These are phyloP conservation scores for Poeciliopsis infans DNA, from an alignment of 2,797 vertebrate species.

Conservation along the genomic window DNA sequence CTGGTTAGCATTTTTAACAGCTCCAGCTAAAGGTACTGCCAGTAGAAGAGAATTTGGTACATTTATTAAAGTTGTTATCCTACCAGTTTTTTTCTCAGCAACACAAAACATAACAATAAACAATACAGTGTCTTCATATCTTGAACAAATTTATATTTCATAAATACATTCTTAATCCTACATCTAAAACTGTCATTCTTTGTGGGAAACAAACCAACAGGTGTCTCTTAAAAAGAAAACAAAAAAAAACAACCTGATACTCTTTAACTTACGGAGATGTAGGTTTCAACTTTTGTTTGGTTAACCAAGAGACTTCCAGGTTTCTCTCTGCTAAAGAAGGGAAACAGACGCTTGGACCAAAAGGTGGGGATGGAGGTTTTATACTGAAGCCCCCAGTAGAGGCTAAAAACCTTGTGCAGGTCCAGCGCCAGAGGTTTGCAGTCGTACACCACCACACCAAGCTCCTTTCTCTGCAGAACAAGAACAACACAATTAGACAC, in stretches of 20 bases:
- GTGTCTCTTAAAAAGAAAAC: not conserved
- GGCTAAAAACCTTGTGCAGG: constrained; percentile 86
- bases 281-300: constrained; percentile 86
- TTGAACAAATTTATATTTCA: not conserved
- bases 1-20: not conserved
- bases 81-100: not conserved
- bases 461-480: constrained; percentile 91
- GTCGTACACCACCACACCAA: constrained; percentile 91
- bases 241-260: not conserved
- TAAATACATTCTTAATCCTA: not conserved
- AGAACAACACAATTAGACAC: constrained; percentile 14
- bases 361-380: constrained; percentile 82
- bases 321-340: constrained; percentile 86
- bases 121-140: not conserved
- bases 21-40: not conserved
- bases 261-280: constrained; percentile 88
- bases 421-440: constrained; percentile 96
- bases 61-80: not conserved
- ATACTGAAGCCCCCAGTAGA: constrained; percentile 84
- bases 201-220: not conserved
- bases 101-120: not conserved
- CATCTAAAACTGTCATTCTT: not conserved
- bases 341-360: constrained; percentile 94
- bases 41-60: not conserved
- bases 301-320: constrained; percentile 85